phyloP scores from a whole-genome alignment of 53 echinoderm and acorn worm species.

The Stichopus horrens region DNA sequence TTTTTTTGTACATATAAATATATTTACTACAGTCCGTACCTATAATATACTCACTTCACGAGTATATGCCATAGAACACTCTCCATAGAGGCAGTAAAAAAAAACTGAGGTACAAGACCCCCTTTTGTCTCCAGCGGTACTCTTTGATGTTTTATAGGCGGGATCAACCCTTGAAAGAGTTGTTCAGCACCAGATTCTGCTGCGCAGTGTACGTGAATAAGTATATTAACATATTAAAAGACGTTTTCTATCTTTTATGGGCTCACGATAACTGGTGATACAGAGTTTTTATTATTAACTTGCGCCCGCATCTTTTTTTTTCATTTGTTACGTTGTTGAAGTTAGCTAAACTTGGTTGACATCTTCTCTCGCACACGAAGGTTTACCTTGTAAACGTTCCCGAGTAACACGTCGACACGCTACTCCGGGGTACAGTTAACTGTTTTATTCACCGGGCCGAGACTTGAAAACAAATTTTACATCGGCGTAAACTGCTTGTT shows the following conservation, averaged over 20 bases:
- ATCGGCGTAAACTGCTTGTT: slow-evolving; percentile 17
- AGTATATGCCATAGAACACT: too few species aligned
- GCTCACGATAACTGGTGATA: slow-evolving; percentile 28
- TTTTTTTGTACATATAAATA: too few species aligned
- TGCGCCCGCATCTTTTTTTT: slow-evolving; percentile 41
- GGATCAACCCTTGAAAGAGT: slow-evolving; percentile 34
- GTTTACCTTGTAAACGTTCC: slow-evolving; percentile 31
- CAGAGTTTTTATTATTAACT: slow-evolving; percentile 44
- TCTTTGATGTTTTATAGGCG: slow-evolving; percentile 43
- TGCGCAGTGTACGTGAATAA: slow-evolving; percentile 16
- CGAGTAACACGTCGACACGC: slow-evolving; percentile 15
- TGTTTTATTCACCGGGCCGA: slow-evolving; percentile 30
- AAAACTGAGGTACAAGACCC: slow-evolving; percentile 28
- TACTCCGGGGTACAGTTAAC: slow-evolving; percentile 39
- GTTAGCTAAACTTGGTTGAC: background rate
- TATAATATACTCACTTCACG: too few species aligned
- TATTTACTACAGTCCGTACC: too few species aligned
- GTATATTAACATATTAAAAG: slow-evolving; percentile 45
- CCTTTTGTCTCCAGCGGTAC: slow-evolving; percentile 35
- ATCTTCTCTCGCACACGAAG: slow-evolving; percentile 25
- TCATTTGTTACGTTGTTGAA: slow-evolving; percentile 12
- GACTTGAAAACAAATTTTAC: slow-evolving; percentile 42
- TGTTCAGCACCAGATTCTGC: background rate
- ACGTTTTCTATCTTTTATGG: slow-evolving; percentile 20
- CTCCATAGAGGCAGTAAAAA: background rate